phyloP scores from a whole-genome alignment of 1,140 invertebrate genomes.

The Bombus confusus region DNA sequence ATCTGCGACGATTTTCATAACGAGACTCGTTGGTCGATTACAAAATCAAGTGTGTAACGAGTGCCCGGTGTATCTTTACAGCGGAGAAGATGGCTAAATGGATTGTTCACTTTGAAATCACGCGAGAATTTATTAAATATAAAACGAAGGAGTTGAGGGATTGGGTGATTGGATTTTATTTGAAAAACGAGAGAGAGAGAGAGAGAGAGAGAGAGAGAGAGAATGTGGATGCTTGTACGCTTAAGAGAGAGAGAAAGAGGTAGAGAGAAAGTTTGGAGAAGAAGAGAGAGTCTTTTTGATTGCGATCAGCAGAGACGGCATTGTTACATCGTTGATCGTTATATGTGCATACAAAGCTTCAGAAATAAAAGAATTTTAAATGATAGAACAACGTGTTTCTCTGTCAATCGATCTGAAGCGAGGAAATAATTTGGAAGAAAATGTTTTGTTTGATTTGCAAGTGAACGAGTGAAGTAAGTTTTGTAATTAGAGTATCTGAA shows the following conservation, averaged over 20 bases:
- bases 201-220: constrained; percentile 14
- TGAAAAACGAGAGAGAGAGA: neutral
- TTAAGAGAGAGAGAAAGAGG: neutral
- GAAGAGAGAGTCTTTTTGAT: constrained; percentile 7
- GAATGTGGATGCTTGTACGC: neutral
- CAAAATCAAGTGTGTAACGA: constrained; percentile 50
- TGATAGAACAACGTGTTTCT: constrained; percentile 7
- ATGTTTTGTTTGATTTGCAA: neutral
- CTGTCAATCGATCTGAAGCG: neutral
- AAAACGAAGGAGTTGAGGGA: constrained; percentile 12
- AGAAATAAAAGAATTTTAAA: constrained; percentile 61
- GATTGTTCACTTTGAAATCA: constrained; percentile 40
- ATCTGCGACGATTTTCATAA: constrained; percentile 44
- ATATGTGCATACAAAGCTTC: constrained; percentile 64
- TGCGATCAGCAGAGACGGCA: constrained; percentile 48
- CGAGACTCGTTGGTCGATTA: constrained; percentile 41
- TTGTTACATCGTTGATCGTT: constrained; percentile 66
- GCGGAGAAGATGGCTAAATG: constrained; percentile 32
- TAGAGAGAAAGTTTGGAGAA: neutral
- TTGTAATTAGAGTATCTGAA: neutral
- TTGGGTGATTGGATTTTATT: constrained; percentile 11
- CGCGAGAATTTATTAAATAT: constrained; percentile 1
- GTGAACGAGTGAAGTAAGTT: neutral
- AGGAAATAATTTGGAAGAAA: neutral
- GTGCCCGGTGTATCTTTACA: constrained; percentile 49